A percentile compares a stretch with the other conserved stretches of the same genome.
These are phyloP conservation scores for Pica pica DNA, from an alignment of 2,113 vertebrate genomes.

Conservation along the genomic window DNA sequence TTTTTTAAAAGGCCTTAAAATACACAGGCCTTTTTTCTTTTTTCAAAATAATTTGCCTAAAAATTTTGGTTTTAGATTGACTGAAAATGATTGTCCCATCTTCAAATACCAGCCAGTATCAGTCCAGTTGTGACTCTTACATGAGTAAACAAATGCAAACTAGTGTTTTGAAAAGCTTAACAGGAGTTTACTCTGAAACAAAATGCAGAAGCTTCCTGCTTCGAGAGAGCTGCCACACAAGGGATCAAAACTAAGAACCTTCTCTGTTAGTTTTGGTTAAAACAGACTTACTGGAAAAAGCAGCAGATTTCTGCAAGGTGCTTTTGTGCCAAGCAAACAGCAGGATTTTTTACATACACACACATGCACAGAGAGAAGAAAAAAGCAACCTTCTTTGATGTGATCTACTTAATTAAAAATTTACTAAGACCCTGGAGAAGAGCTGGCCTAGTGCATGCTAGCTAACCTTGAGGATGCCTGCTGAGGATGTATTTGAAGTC, in stretches of 20 bases:
- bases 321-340: background rate
- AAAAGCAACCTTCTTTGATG: background rate
- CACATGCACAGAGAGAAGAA: background rate
- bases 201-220: background rate
- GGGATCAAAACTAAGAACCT: background rate
- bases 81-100: background rate
- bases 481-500: background rate
- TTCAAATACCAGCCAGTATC: background rate
- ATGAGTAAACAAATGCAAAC: background rate
- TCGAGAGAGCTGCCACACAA: background rate
- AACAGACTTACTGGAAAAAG: background rate
- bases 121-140: background rate
- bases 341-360: background rate
- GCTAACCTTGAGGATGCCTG: background rate
- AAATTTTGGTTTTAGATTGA: background rate
- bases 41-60: background rate
- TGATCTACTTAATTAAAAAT: background rate
- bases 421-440: background rate
- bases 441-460: background rate
- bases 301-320: background rate
- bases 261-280: background rate
- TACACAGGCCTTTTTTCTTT: fast-evolving
- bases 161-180: background rate
- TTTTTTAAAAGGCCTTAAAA: background rate
- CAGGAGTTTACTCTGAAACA: background rate